phyloP scores from a whole-genome alignment of 2,113 vertebrate species.

The Tor tambroides region DNA sequence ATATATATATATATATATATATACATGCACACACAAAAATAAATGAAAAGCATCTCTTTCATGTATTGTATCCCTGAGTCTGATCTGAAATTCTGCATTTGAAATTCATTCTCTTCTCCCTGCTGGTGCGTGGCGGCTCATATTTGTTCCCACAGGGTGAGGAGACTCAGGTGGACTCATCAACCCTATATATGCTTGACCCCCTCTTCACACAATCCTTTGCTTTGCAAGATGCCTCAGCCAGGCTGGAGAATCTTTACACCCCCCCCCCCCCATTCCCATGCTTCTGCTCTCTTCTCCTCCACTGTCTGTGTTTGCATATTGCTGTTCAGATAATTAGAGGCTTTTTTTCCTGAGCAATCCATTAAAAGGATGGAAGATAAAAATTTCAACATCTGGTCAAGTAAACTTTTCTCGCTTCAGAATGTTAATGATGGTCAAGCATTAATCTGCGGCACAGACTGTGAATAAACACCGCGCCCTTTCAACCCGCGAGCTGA shows the following conservation, averaged over 20 bases:
- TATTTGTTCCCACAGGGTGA: constrained; percentile 57
- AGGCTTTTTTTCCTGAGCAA: constrained; percentile 64
- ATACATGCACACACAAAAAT: too few species aligned
- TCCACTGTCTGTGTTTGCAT: constrained; percentile 61
- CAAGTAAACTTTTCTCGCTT: constrained; percentile 79
- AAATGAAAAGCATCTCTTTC: not conserved
- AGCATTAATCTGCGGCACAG: constrained; percentile 77
- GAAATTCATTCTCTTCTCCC: constrained; percentile 6
- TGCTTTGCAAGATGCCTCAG: constrained; percentile 51
- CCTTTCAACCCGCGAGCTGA: constrained; percentile 70
- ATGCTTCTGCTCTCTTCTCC: constrained; percentile 21
- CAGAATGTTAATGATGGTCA: constrained; percentile 79
- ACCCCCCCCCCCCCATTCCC: constrained; percentile 4
- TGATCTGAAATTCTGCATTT: constrained; percentile 49
- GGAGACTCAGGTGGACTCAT: constrained; percentile 55
- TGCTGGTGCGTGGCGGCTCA: not conserved
- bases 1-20: too few species aligned
- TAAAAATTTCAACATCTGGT: constrained; percentile 82
- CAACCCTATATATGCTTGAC: constrained; percentile 52
- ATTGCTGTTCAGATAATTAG: constrained; percentile 73
- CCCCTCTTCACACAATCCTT: constrained; percentile 59
- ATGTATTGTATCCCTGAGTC: not conserved
- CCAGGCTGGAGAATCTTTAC: constrained; percentile 48
- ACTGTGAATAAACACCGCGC: constrained; percentile 72
- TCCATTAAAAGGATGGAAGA: constrained; percentile 77